Base-by-base conservation (phyloP, 37 sponge, comb jelly and placozoan species). In the Spongia lamella region DNA sequence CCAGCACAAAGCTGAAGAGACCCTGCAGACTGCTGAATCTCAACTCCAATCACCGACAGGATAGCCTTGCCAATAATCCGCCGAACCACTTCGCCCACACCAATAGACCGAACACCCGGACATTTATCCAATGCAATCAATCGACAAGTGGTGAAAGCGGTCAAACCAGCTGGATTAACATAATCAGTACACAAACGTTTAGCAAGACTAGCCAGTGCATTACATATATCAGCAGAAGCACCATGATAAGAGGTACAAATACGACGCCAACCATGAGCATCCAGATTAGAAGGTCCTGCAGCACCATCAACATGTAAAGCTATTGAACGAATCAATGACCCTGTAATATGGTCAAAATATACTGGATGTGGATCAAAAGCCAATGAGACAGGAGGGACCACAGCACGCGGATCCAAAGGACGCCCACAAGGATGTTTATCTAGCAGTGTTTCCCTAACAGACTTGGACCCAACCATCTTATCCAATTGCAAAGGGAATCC, bases 1-100 rank as follows among this genome's bases (percentile, higher is more conserved):
- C 83, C 83, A 20, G 66, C 74, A 79, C 74, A 72, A 52, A 82
- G 56, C 61, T 82, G 83, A 32, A 82, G n/a, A 36, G 83, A 9
- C 26, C 83, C 72, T 26, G 49, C 77, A 47, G 63, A 68, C 14
- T 74, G 37, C 21, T 49, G 61, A 7, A 83, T 52, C 14, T 83
- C 70, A 19, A 37, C 69, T 26, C 66, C 53, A 14, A 66, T 50
- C 30, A 56, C 35, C 27, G 20, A 17, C 51, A 75, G 34, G 34
- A 74, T 43, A 13, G 77, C 69, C 36, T 66, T 66, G 17, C 76
- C 70, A 61, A 75, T 75, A 40, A 83, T 83, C 32, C 84, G 24
- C 52, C 70, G 58, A 5, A 64, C 66, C 43, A 64, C 67, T 35
- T 82, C 83, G 11, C 83, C 65, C 17, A 82, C 55, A 21, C 83